Evolutionary conservation across 2,888 invertebrate species (phyloP), one percentile per base, ranked within the genome.

Genomic region (Pterobdella sp.): DNA sequence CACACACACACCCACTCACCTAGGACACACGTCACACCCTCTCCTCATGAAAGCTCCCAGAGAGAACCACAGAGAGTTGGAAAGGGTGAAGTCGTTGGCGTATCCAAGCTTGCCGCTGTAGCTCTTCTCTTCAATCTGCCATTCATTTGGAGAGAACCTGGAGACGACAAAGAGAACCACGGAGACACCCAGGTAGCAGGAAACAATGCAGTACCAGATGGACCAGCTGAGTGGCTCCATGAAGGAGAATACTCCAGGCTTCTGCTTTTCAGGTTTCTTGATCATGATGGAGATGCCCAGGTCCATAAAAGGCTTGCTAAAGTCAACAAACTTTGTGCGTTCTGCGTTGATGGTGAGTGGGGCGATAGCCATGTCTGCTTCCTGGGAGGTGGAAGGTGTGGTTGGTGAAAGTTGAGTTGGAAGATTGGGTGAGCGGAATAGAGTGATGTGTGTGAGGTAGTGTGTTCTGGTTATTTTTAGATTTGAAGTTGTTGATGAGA

Each of bases 21-120:
- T 89, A 32, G 95, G 95, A 71, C 93, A 91, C 77, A 95, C 91
- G 84, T 96, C 94, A 81, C 93, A 93, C 76, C 95, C 94, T 85
- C 96, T 95, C 85, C 95, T 95, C 92, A 96, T 94, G 84, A 96
- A 92, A 65, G 95, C 94, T 35, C 93, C 94, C 77, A 96, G 86
- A 0, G 94, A 90, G 85, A 96, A 96, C 95, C 95, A 96, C 79
- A 96, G 88, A 75, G 93, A 93, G 85, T 94, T 94, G 85, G 92
- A 88, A 81, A 94, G 91, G 81, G 91, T 92, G 85, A 79, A 78
- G 73, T 78, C 79, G 74, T 80, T 80, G 37, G 75, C 76, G 74
- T 77, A 77, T n/a, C 74, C 75, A 34, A 76, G 74, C 31, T 76
- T 76, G 63, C 76, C 75, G 29, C 75, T 75, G 65, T 71, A 72